Conservation (phyloP, 2,888 invertebrate species). For the Clusia tigrina region DNA sequence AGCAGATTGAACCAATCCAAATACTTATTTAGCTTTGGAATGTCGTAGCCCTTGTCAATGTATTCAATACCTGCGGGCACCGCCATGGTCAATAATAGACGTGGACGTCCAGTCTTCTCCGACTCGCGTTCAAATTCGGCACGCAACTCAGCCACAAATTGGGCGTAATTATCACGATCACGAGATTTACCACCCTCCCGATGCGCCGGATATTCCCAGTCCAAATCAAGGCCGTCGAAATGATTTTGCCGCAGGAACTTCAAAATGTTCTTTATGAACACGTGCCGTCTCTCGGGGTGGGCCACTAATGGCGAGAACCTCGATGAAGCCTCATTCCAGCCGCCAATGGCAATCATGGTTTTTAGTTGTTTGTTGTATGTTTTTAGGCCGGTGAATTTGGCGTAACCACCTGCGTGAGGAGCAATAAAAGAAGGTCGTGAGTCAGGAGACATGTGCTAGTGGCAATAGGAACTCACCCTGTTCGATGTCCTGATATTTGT, state of each 20-base stretch:
- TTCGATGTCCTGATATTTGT: slow-evolving; percentile 94
- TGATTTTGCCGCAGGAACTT: slow-evolving; percentile 90
- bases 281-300: slow-evolving; percentile 76
- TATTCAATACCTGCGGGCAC: slow-evolving; percentile 94
- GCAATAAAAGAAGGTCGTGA: slow-evolving; percentile 12
- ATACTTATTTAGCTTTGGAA: slow-evolving; percentile 85
- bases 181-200: slow-evolving; percentile 76
- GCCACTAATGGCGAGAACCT: slow-evolving; percentile 89
- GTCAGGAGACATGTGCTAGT: background rate
- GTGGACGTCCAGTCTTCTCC: slow-evolving; percentile 80
- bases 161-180: slow-evolving; percentile 87
- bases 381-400: slow-evolving; percentile 91
- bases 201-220: slow-evolving; percentile 75
- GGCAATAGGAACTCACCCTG: slow-evolving; percentile 75
- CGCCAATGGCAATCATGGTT: slow-evolving; percentile 88
- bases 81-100: slow-evolving; percentile 88
- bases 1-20: slow-evolving; percentile 92
- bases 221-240: slow-evolving; percentile 91
- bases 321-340: slow-evolving; percentile 93
- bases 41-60: slow-evolving; percentile 91
- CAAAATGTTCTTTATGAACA: slow-evolving; percentile 83
- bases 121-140: slow-evolving; percentile 90
- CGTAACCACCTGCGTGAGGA: slow-evolving; percentile 80
- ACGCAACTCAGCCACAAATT: slow-evolving; percentile 85
- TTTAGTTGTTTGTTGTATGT: slow-evolving; percentile 91